These are phyloP conservation scores for Drosophila percnosoma DNA, from an alignment of 2,888 invertebrate genomes.

Conservation along the genomic window DNA sequence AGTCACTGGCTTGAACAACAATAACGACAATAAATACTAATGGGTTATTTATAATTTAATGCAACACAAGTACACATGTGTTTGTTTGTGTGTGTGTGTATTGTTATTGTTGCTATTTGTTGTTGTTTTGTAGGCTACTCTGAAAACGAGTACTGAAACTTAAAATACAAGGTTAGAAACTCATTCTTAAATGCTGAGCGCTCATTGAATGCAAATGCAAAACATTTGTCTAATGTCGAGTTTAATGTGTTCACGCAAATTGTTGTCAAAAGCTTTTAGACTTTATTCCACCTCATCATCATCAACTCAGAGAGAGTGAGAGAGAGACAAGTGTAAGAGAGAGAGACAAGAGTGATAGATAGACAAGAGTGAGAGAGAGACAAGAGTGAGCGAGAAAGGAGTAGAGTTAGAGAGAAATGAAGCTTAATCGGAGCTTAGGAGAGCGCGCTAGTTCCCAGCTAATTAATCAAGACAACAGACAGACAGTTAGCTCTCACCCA, in stretches of 20 bases:
- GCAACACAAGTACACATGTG: constrained; percentile 18
- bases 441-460: constrained; percentile 63
- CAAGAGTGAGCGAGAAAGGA: constrained; percentile 1
- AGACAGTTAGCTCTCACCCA: constrained; percentile 46
- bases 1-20: constrained; percentile 24
- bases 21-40: constrained; percentile 35
- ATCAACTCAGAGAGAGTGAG: constrained; percentile 23
- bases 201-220: constrained; percentile 55
- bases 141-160: constrained; percentile 18
- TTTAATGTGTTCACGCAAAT: constrained; percentile 47
- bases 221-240: constrained; percentile 46
- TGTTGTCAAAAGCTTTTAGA: constrained; percentile 33
- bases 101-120: constrained; percentile 2
- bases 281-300: constrained; percentile 48
- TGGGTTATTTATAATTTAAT: constrained; percentile 44
- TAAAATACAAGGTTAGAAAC: constrained; percentile 41
- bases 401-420: not conserved
- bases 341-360: not conserved
- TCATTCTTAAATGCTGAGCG: constrained; percentile 6
- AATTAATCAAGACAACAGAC: constrained; percentile 66
- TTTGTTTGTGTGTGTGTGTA: not conserved
- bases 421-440: not conserved
- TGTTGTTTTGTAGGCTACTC: constrained; percentile 7
- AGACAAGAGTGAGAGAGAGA: constrained; percentile 14
- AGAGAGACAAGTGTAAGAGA: constrained; percentile 9